These are phyloP conservation scores for Zeus faber DNA, from an alignment of 2,113 vertebrate genomes.

Conservation along the genomic window DNA sequence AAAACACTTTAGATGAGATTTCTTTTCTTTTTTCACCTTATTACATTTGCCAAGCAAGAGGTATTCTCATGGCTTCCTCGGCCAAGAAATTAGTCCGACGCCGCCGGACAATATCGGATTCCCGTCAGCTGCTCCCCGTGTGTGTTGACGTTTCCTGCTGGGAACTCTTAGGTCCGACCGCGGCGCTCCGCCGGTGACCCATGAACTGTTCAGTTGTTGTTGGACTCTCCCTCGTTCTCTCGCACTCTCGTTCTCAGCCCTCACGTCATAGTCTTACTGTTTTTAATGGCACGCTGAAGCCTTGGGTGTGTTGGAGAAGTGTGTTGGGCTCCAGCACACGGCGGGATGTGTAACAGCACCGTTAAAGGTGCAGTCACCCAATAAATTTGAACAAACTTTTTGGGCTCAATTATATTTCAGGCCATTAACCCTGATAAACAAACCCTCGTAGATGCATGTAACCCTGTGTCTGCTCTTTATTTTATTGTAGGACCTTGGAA, in stretches of 20 bases:
- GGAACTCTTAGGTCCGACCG: conserved; percentile 30
- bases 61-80: too few relatives aligned
- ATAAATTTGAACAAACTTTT: too few relatives aligned
- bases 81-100: not conserved
- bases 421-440: too few relatives aligned
- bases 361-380: conserved; percentile 8
- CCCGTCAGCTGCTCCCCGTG: conserved; percentile 22
- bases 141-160: conserved; percentile 47
- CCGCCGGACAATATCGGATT: not conserved
- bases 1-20: too few relatives aligned
- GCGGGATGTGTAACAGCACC: conserved; percentile 1
- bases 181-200: conserved; percentile 23
- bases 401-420: too few relatives aligned
- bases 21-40: too few relatives aligned
- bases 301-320: conserved; percentile 24
- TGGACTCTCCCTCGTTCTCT: conserved; percentile 27
- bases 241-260: not conserved
- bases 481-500: too few relatives aligned
- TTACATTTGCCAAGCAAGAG: too few relatives aligned
- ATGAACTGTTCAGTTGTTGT: conserved; percentile 41
- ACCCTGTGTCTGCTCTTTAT: too few relatives aligned
- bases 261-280: conserved; percentile 31
- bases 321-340: conserved; percentile 12
- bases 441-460: too few relatives aligned
- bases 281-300: conserved; percentile 36